Evolutionary conservation across 2,797 vertebrate genomes (phyloP).

Genomic region (Poecilia picta): DNA sequence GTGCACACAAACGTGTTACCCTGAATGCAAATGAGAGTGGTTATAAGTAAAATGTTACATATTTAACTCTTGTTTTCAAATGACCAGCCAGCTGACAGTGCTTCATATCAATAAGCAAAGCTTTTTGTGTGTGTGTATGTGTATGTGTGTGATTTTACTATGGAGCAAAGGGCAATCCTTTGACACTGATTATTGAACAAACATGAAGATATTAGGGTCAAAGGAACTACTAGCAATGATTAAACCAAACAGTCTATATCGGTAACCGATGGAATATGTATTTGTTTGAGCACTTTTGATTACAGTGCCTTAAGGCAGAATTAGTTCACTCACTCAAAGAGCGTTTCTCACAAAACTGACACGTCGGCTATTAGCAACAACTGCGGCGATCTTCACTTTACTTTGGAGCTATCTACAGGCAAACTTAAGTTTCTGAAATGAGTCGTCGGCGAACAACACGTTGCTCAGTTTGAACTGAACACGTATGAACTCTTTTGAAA

Average conservation of each 20-base stretch:
- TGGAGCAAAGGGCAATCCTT: constrained; percentile 30
- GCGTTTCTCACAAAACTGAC: background rate
- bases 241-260: background rate
- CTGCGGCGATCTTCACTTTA: constrained; percentile 4
- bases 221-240: constrained; percentile 4
- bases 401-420: background rate
- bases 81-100: background rate
- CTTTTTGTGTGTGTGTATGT: background rate
- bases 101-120: background rate
- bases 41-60: background rate
- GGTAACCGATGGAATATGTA: background rate
- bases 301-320: background rate
- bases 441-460: background rate
- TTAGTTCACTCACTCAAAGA: background rate
- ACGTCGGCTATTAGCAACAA: background rate
- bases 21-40: background rate
- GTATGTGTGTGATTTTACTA: constrained; percentile 16
- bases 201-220: constrained; percentile 4
- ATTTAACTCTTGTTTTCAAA: constrained; percentile 2
- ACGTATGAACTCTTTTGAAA: background rate
- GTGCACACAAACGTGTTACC: background rate
- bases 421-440: background rate
- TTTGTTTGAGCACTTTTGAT: background rate
- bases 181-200: constrained; percentile 14
- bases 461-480: background rate